These are phyloP conservation scores for Thalassarche chlororhynchos DNA, from an alignment of 2,113 vertebrate species.

Conservation along the genomic window DNA sequence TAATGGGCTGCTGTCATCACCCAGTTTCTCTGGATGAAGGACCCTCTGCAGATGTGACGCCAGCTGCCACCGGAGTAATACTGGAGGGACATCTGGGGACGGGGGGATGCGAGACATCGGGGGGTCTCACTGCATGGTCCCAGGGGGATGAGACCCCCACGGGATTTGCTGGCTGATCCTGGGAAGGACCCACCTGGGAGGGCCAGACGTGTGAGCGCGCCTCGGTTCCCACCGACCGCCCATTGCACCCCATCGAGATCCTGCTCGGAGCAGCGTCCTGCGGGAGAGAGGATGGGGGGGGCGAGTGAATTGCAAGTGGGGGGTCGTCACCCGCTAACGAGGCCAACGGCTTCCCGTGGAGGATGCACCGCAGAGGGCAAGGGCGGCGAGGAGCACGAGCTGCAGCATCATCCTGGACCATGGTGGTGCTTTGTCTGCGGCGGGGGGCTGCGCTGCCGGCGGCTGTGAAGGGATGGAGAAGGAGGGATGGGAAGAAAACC, in stretches of 20 bases:
- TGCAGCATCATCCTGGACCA: neutral
- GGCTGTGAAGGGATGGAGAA: neutral
- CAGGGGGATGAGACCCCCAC: fast-evolving
- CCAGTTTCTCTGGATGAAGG: conserved; percentile 81
- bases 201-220: conserved; percentile 82
- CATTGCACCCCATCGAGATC: conserved; percentile 57
- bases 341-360: fast-evolving
- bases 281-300: conserved; percentile 28
- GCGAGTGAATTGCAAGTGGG: fast-evolving
- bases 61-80: conserved; percentile 65
- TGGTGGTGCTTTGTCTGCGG: fast-evolving
- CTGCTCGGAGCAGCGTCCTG: conserved; percentile 75
- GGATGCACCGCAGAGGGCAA: neutral
- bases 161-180: fast-evolving
- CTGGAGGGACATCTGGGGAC: conserved; percentile 83
- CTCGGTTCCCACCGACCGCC: conserved; percentile 86
- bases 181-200: conserved; percentile 81
- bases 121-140: fast-evolving
- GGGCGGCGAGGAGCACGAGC: conserved; percentile 5
- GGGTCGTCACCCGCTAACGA: fast-evolving
- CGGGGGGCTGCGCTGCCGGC: fast-evolving
- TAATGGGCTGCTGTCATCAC: conserved; percentile 92
- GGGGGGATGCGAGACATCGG: neutral
- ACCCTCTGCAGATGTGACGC: conserved; percentile 88
- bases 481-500: neutral